A percentile compares a stretch with the other conserved stretches of the same genome.
phyloP scores from a whole-genome alignment of 2,888 invertebrate genomes.

The Aradus depressus region DNA sequence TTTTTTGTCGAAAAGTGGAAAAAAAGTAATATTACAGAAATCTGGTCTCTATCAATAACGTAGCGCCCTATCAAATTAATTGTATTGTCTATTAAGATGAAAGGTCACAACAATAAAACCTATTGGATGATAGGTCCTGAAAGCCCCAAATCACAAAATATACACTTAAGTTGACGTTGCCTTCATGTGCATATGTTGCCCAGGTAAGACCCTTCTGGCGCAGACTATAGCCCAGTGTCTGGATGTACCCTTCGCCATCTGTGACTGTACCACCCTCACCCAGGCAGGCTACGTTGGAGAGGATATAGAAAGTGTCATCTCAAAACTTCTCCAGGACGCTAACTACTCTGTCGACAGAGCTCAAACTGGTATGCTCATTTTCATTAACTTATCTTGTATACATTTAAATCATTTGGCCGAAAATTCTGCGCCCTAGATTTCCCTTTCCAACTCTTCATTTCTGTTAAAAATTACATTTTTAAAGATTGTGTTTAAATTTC shows the following conservation, averaged over 20 bases:
- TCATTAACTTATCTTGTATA: slow-evolving; percentile 1
- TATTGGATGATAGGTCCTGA: too few species aligned
- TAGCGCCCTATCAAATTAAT: too few species aligned
- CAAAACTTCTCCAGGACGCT: slow-evolving; percentile 89
- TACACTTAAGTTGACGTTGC: too few species aligned
- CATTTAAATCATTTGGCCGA: background rate
- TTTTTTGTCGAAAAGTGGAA: too few species aligned
- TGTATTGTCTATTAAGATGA: too few species aligned
- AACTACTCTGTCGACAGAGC: slow-evolving; percentile 95
- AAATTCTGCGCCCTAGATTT: background rate
- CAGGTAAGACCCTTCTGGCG: slow-evolving; percentile 90
- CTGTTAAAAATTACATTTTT: too few species aligned
- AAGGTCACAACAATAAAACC: too few species aligned
- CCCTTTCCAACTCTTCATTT: too few species aligned
- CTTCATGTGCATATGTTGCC: slow-evolving; percentile 24
- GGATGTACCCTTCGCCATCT: slow-evolving; percentile 98
- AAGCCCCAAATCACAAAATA: too few species aligned
- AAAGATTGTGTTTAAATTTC: too few species aligned
- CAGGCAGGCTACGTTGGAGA: slow-evolving; percentile 99
- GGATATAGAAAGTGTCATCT: slow-evolving; percentile 97
- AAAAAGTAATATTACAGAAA: too few species aligned
- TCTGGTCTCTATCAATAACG: too few species aligned
- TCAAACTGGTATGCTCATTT: slow-evolving; percentile 53
- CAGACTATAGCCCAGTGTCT: slow-evolving; percentile 95
- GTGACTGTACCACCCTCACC: slow-evolving; percentile 93